Evolutionary conservation across 2,888 invertebrate species (phyloP).

Genomic region (Eupithecia exiguata): DNA sequence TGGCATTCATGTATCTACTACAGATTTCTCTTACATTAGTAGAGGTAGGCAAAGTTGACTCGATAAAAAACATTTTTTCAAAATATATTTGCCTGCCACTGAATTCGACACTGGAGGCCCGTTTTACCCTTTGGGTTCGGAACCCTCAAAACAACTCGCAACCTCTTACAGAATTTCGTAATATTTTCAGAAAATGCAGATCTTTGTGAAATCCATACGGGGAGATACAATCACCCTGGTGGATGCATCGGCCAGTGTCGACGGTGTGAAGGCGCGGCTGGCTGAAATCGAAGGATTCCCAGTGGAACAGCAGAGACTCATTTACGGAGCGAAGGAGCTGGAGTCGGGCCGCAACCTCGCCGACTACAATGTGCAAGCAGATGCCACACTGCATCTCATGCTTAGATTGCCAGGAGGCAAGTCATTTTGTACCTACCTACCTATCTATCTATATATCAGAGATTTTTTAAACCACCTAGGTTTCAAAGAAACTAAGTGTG

Average conservation of each 20-base stretch:
- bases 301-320: conserved; percentile 28
- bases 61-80: no score
- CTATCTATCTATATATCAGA: no score
- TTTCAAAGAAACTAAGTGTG: no score
- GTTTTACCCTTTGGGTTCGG: no score
- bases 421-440: not conserved
- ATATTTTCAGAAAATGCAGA: conserved; percentile 27
- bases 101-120: no score
- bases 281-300: conserved; percentile 36
- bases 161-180: no score
- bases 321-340: conserved; percentile 31
- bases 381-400: conserved; percentile 33
- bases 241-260: conserved; percentile 17
- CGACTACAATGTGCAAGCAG: conserved; percentile 29
- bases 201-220: conserved; percentile 28
- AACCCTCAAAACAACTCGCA: no score
- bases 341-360: conserved; percentile 20
- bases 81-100: no score
- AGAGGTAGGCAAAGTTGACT: no score
- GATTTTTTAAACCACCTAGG: no score
- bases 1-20: no score
- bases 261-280: conserved; percentile 26
- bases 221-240: conserved; percentile 31
- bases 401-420: conserved; percentile 24
- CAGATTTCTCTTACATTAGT: no score